A percentile compares a stretch with the other conserved stretches of the same genome.
Evolutionary conservation across 2,113 vertebrate genomes (phyloP).

Genomic region (Polyodon spathula): DNA sequence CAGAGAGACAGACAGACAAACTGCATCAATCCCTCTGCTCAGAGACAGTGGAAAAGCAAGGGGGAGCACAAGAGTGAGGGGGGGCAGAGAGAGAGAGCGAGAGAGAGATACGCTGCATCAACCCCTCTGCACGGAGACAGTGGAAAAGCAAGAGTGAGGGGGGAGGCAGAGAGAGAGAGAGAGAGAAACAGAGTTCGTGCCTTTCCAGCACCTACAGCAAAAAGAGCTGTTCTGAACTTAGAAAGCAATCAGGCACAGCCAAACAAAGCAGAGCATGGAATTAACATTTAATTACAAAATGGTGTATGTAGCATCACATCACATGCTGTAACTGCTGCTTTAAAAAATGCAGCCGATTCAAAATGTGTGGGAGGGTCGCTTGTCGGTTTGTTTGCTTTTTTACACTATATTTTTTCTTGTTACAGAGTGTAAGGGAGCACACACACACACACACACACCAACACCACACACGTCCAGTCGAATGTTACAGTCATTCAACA

Average conservation of each 20-base stretch:
- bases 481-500: conserved; percentile 14
- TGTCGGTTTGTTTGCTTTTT: too few relatives aligned
- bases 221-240: conserved; percentile 37
- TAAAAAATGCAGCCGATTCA: too few relatives aligned
- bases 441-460: not conserved
- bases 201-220: conserved; percentile 29
- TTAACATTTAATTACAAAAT: too few relatives aligned
- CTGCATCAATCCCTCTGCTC: too few relatives aligned
- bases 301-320: too few relatives aligned
- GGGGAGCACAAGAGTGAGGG: conserved; percentile 17
- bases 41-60: not conserved
- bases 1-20: conserved; percentile 14
- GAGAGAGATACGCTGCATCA: too few relatives aligned
- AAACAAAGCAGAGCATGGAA: too few relatives aligned
- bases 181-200: conserved; percentile 6
- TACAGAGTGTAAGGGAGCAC: too few relatives aligned
- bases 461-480: not conserved
- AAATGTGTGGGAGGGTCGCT: too few relatives aligned
- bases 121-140: too few relatives aligned
- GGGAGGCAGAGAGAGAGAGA: conserved; percentile 12
- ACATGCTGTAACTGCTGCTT: too few relatives aligned
- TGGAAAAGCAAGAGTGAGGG: conserved; percentile 17
- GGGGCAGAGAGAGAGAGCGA: not conserved
- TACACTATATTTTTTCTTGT: too few relatives aligned
- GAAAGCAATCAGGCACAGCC: conserved; percentile 13